phyloP scores from a whole-genome alignment of 2,797 vertebrate species.

The Darevskia nairensis region DNA sequence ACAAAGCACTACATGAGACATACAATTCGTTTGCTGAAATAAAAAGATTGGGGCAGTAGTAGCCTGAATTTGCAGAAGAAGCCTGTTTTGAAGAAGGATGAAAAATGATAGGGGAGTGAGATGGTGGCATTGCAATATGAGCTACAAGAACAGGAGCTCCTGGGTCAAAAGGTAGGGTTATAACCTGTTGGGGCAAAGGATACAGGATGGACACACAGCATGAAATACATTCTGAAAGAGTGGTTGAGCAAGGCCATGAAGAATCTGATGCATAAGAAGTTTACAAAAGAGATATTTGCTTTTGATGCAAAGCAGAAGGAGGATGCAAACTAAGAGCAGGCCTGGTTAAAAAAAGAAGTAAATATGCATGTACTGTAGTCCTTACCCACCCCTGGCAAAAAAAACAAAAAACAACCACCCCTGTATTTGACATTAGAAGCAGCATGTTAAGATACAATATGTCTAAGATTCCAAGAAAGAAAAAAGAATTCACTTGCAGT shows the following conservation, averaged over 20 bases:
- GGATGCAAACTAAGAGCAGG: background rate
- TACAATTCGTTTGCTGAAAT: background rate
- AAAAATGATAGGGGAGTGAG: background rate
- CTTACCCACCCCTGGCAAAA: no score
- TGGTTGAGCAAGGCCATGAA: background rate
- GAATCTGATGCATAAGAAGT: background rate
- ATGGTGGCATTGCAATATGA: background rate
- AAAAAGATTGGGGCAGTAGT: background rate
- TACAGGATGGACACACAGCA: background rate
- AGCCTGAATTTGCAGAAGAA: background rate
- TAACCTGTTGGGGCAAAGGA: background rate
- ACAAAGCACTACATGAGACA: background rate
- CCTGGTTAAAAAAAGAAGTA: no score
- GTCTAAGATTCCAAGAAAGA: no score
- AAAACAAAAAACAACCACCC: no score
- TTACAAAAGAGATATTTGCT: background rate
- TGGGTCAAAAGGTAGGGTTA: background rate
- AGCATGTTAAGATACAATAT: no score
- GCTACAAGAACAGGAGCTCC: background rate
- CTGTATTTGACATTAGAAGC: no score
- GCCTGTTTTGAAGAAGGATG: background rate
- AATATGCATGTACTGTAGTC: no score
- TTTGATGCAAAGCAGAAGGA: background rate
- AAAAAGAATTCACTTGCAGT: no score
- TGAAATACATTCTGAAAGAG: background rate